phyloP scores from a whole-genome alignment of 2,888 invertebrate species.

The Melieria picta region DNA sequence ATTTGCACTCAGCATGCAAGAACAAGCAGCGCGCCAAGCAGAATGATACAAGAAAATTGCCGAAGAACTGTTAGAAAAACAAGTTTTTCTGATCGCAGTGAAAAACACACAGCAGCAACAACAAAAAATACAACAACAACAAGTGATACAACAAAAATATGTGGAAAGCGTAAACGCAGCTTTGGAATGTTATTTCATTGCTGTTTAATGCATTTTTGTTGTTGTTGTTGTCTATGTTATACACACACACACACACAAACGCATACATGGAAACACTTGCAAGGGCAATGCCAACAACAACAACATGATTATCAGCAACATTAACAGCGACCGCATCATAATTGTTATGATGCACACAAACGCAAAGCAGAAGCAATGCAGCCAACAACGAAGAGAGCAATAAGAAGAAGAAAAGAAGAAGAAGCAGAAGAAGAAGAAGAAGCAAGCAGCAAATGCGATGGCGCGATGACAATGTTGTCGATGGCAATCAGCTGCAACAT shows the following conservation, averaged over 20 bases:
- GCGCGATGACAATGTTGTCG: not conserved
- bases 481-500: not conserved
- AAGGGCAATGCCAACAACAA: slow-evolving; percentile 16
- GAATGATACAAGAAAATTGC: not conserved
- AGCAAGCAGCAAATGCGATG: not conserved
- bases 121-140: not conserved
- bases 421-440: not conserved
- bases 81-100: slow-evolving; percentile 18
- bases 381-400: not conserved
- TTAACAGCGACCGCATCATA: not conserved
- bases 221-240: no score
- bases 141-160: slow-evolving; percentile 17
- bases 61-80: slow-evolving; percentile 32
- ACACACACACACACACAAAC: not conserved
- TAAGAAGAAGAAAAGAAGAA: not conserved
- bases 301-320: slow-evolving; percentile 15
- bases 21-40: not conserved
- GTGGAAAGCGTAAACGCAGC: not conserved
- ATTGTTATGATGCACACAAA: no score
- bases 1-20: slow-evolving; percentile 5
- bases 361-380: not conserved
- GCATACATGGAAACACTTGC: not conserved
- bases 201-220: no score
- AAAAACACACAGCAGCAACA: not conserved
- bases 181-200: not conserved